Evolutionary conservation across 2,113 vertebrate genomes (phyloP).

Genomic region (Phylloscopus whistleri): DNA sequence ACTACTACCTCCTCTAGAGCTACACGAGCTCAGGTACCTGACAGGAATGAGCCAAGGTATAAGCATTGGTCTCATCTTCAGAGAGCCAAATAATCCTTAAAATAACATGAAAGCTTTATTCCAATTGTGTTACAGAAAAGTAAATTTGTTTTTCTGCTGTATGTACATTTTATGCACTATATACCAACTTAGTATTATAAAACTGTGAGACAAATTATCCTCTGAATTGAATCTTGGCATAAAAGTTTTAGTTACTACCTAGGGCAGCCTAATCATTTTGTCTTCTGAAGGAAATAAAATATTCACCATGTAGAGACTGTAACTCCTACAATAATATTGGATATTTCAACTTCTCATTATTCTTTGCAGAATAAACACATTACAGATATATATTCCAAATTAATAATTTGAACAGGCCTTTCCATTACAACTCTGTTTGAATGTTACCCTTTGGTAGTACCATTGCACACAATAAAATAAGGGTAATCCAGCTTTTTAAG

Average conservation of each 20-base stretch:
- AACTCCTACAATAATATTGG: constrained; percentile 38
- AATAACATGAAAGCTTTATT: background rate
- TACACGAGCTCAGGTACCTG: background rate
- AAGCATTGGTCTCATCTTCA: background rate
- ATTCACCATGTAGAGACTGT: constrained; percentile 5
- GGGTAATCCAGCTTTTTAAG: background rate
- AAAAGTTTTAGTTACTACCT: background rate
- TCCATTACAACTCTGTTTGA: constrained; percentile 35
- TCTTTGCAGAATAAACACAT: constrained; percentile 54
- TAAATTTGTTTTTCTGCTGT: constrained; percentile 19
- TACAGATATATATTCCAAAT: constrained; percentile 60
- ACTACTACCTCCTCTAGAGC: background rate
- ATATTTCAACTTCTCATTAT: constrained; percentile 57
- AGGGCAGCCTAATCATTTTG: background rate
- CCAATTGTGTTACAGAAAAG: constrained; percentile 14
- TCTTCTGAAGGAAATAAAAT: constrained; percentile 28
- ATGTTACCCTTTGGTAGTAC: constrained; percentile 32
- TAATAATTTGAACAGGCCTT: constrained; percentile 18
- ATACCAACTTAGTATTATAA: background rate
- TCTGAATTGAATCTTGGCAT: constrained; percentile 28
- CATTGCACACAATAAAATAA: background rate
- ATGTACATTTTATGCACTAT: background rate
- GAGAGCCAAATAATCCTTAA: background rate
- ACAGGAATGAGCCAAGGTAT: background rate
- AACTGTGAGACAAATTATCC: background rate